Conservation (phyloP, 1,140 invertebrate species). For the Drosophila lacertosa region DNA sequence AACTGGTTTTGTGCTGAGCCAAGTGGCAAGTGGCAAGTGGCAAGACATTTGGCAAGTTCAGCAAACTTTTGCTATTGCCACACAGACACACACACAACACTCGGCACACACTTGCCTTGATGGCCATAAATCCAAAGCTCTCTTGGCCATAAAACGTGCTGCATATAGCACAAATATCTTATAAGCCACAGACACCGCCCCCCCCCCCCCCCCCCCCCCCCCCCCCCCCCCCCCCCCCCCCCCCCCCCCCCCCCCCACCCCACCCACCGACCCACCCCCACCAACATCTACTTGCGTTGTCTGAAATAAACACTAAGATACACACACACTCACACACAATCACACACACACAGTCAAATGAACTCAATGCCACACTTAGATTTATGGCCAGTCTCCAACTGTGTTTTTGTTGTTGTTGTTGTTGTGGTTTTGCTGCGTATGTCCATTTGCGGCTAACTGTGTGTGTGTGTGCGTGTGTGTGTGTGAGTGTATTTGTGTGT, state of each 20-base stretch:
- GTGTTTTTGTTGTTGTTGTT: conserved; percentile 12
- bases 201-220: too few species aligned
- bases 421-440: conserved; percentile 35
- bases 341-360: conserved; percentile 21
- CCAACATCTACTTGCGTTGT: neutral
- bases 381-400: conserved; percentile 49
- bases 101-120: conserved; percentile 42
- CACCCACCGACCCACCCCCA: too few species aligned
- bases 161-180: conserved; percentile 49
- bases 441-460: conserved; percentile 37
- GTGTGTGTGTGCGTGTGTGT: conserved; percentile 9
- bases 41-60: conserved; percentile 53
- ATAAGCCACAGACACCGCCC: too few species aligned
- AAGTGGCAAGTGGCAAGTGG: conserved; percentile 21
- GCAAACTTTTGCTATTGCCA: conserved; percentile 48
- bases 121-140: conserved; percentile 50
- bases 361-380: conserved; percentile 52
- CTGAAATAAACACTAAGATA: conserved; percentile 33
- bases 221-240: neutral
- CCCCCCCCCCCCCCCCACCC: too few species aligned
- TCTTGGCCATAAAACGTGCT: conserved; percentile 56
- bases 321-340: neutral
- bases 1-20: conserved; percentile 33
- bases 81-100: conserved; percentile 22
- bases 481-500: conserved; percentile 11